Percentiles rank a stretch among this genome's conserved stretches.
Conservation (phyloP, 2,888 invertebrate genomes). For the Drosophila pseudotalamancana region DNA sequence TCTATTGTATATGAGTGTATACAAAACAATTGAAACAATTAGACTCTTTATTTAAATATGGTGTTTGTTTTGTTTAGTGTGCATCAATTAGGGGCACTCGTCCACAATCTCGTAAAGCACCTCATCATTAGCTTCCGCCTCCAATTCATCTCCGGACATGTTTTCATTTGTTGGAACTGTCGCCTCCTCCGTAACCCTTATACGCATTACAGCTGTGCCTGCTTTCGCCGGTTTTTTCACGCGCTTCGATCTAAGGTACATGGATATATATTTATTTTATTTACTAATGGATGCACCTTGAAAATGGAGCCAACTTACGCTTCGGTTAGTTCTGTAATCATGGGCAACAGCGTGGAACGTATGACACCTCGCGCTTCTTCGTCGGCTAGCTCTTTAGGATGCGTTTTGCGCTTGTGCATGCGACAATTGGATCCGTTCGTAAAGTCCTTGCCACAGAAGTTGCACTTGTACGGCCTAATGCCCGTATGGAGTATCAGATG, state of each 20-base stretch:
- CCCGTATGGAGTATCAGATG: slow-evolving; percentile 84
- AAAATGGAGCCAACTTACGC: slow-evolving; percentile 64
- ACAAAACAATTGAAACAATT: slow-evolving; percentile 19
- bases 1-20: slow-evolving; percentile 36
- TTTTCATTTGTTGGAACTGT: background rate
- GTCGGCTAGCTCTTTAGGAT: slow-evolving; percentile 83
- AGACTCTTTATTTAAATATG: slow-evolving; percentile 6
- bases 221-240: slow-evolving; percentile 62
- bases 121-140: slow-evolving; percentile 23
- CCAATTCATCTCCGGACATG: slow-evolving; percentile 14
- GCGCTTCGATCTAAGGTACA: slow-evolving; percentile 53
- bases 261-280: background rate
- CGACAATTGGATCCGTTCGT: slow-evolving; percentile 84
- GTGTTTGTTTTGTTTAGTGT: background rate
- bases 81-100: slow-evolving; percentile 36
- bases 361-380: slow-evolving; percentile 82
- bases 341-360: slow-evolving; percentile 78
- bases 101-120: slow-evolving; percentile 59
- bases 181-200: slow-evolving; percentile 23
- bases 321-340: slow-evolving; percentile 81
- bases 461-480: slow-evolving; percentile 83
- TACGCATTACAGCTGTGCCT: slow-evolving; percentile 32
- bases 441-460: slow-evolving; percentile 83
- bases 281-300: background rate
- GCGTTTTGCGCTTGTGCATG: slow-evolving; percentile 83